Conservation (phyloP, 92 coral and sea anemone genomes). For the Metridium senile region DNA sequence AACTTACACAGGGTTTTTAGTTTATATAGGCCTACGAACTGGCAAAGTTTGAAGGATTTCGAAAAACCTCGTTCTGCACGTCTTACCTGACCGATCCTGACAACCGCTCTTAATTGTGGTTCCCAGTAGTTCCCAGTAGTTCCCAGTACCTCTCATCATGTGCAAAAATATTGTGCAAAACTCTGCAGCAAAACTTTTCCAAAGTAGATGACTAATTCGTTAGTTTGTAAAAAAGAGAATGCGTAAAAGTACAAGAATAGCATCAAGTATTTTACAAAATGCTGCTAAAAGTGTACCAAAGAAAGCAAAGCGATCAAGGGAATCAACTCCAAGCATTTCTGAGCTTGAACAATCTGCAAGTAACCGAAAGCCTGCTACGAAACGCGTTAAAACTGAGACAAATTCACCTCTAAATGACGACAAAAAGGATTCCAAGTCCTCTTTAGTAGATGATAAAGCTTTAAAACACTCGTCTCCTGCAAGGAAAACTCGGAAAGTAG, state of each 20-base stretch:
- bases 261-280: slow-evolving; percentile 6
- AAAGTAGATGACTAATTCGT: background rate
- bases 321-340: slow-evolving; percentile 16
- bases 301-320: slow-evolving; percentile 12
- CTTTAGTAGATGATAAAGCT: background rate
- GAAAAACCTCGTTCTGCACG: too few species aligned
- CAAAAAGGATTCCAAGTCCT: background rate
- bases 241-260: slow-evolving; percentile 29
- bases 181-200: background rate
- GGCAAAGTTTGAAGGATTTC: too few species aligned
- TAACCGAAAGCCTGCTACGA: slow-evolving; percentile 9
- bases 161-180: too few species aligned
- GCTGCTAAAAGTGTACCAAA: slow-evolving; percentile 1
- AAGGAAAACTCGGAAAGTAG: slow-evolving; percentile 4
- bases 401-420: background rate
- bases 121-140: too few species aligned
- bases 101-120: too few species aligned
- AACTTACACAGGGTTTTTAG: too few species aligned
- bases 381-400: background rate
- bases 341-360: background rate
- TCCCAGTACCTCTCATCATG: too few species aligned
- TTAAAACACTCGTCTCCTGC: background rate
- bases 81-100: too few species aligned
- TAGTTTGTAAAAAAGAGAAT: background rate
- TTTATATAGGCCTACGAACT: too few species aligned